A percentile compares a stretch with the other conserved stretches of the same genome.
phyloP scores from a whole-genome alignment of 2,888 invertebrate species.

The Chironomus tentans region DNA sequence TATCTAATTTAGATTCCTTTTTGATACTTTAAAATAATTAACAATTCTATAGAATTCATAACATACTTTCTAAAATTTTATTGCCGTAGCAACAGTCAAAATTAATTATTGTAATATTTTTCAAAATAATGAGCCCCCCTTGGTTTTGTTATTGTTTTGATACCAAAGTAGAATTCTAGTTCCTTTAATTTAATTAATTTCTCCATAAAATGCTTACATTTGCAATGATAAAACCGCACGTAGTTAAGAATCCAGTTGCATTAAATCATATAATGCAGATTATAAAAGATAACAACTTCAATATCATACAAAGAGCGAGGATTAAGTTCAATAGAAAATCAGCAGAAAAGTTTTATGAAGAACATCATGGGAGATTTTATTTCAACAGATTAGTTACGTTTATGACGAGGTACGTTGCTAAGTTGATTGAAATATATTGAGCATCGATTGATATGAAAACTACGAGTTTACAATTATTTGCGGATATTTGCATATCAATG shows the following conservation, averaged over 20 bases:
- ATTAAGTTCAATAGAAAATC: constrained; percentile 50
- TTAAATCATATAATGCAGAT: constrained; percentile 57
- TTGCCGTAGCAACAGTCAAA: no score
- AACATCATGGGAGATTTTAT: constrained; percentile 76
- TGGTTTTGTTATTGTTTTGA: neutral
- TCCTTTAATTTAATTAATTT: neutral
- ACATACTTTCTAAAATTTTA: no score
- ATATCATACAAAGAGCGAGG: constrained; percentile 60
- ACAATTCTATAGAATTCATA: no score
- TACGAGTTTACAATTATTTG: neutral
- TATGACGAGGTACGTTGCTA: constrained; percentile 58
- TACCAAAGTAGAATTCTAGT: neutral
- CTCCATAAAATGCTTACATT: constrained; percentile 51
- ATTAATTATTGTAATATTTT: no score
- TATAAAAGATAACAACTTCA: constrained; percentile 59
- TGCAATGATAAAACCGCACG: constrained; percentile 80
- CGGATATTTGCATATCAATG: neutral
- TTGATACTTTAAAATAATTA: no score
- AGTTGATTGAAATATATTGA: neutral
- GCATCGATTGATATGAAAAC: neutral
- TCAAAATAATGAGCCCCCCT: no score
- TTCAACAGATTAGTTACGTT: constrained; percentile 71
- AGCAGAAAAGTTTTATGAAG: constrained; percentile 69
- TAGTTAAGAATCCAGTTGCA: constrained; percentile 65
- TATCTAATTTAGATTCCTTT: no score